These are phyloP conservation scores for Acanthis flammea DNA, from an alignment of 2,797 vertebrate genomes.

Conservation along the genomic window DNA sequence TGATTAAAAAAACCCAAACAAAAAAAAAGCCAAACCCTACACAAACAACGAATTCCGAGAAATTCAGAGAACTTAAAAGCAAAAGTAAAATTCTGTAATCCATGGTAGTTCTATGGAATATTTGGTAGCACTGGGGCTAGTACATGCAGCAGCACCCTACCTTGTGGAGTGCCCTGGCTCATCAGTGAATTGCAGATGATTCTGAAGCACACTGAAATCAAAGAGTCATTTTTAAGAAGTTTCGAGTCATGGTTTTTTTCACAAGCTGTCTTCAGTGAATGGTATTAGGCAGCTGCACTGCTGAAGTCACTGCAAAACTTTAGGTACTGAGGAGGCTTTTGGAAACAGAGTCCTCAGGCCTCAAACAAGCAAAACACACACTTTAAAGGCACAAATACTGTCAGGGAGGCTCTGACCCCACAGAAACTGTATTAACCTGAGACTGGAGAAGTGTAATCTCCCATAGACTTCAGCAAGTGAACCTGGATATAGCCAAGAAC, in stretches of 20 bases:
- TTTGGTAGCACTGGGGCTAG: not conserved
- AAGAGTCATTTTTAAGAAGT: not conserved
- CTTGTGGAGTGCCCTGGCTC: not conserved
- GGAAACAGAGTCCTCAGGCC: not conserved
- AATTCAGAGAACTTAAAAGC: not conserved
- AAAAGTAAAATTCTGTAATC: not conserved
- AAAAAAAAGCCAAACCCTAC: accelerated
- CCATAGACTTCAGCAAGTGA: not conserved
- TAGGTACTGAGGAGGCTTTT: not conserved
- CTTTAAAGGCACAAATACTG: not conserved
- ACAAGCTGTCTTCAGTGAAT: not conserved
- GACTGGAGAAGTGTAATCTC: not conserved
- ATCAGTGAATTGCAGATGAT: not conserved
- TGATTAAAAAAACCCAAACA: not conserved
- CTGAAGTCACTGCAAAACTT: not conserved
- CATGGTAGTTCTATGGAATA: not conserved
- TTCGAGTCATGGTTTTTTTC: not conserved
- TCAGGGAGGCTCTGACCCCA: not conserved
- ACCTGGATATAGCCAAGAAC: not conserved
- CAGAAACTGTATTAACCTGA: not conserved
- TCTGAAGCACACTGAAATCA: not conserved
- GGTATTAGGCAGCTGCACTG: not conserved
- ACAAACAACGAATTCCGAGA: not conserved
- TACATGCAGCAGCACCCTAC: not conserved
- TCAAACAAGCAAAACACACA: not conserved